Percentiles rank a stretch among this genome's conserved stretches.
phyloP scores from a whole-genome alignment of 2,888 invertebrate genomes.

The Cristatella mucedo region DNA sequence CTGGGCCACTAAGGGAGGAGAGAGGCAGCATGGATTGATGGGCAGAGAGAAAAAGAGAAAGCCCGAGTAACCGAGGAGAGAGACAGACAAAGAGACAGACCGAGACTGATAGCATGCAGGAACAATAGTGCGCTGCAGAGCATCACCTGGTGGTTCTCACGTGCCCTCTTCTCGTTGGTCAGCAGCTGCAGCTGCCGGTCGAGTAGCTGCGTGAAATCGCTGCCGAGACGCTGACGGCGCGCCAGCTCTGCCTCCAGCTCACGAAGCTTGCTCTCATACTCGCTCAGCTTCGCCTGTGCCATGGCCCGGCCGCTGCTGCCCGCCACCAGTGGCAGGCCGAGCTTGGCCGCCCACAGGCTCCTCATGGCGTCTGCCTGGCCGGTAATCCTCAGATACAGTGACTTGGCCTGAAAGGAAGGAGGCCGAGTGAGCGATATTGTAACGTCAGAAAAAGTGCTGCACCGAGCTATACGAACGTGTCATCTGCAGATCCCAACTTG shows the following conservation, averaged over 20 bases:
- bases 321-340: too few relatives aligned
- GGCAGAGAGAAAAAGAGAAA: too few relatives aligned
- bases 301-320: conserved; percentile 21
- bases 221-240: conserved; percentile 27
- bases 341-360: conserved; percentile 33
- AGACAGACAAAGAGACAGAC: too few relatives aligned
- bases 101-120: too few relatives aligned
- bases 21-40: too few relatives aligned
- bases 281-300: conserved; percentile 23
- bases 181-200: conserved; percentile 18
- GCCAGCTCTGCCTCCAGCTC: conserved; percentile 27
- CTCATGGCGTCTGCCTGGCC: conserved; percentile 31
- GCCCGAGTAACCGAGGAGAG: too few relatives aligned
- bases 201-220: conserved; percentile 20
- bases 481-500: too few relatives aligned
- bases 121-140: too few relatives aligned
- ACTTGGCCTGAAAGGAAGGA: conserved; percentile 20
- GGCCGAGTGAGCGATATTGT: too few relatives aligned
- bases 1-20: too few relatives aligned
- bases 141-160: conserved; percentile 32
- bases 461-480: too few relatives aligned
- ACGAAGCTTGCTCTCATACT: conserved; percentile 22
- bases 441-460: too few relatives aligned
- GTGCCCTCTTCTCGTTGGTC: conserved; percentile 20
- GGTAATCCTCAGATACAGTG: conserved; percentile 27